These are phyloP conservation scores for Mus spretus DNA, from an alignment of 2,797 vertebrate genomes.

Conservation along the genomic window DNA sequence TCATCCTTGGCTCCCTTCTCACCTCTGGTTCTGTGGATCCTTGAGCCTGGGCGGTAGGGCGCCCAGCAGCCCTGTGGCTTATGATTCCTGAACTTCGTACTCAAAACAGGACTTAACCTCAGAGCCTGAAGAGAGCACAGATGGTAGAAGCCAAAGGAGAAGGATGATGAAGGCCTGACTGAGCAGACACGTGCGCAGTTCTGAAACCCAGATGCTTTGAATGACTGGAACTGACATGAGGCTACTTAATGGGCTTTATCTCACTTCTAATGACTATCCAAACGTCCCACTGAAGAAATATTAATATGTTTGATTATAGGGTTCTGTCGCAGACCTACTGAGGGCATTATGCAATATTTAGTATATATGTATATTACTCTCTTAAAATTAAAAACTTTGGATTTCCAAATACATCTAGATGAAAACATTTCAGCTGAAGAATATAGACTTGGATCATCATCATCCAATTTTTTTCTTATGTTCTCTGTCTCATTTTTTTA, in stretches of 20 bases:
- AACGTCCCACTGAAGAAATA: slow-evolving; percentile 28
- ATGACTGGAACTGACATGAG: background rate
- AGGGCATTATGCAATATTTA: background rate
- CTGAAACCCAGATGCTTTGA: background rate
- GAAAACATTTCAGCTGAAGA: slow-evolving; percentile 16
- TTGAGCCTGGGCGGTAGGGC: background rate
- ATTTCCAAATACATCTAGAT: slow-evolving; percentile 24
- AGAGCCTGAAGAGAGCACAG: background rate
- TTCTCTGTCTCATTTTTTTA: background rate
- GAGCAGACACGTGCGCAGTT: background rate
- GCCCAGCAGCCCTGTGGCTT: background rate
- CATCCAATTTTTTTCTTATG: background rate
- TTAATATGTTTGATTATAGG: background rate
- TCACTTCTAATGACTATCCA: background rate
- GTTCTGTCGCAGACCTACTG: background rate
- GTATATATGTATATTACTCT: background rate
- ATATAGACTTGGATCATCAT: background rate
- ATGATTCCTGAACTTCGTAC: background rate
- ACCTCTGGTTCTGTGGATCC: background rate
- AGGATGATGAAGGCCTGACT: background rate
- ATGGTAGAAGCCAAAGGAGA: background rate
- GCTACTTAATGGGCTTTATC: background rate
- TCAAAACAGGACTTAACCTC: background rate
- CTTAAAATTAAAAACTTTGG: background rate
- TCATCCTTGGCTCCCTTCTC: background rate